Evolutionary conservation across 2,113 vertebrate species (phyloP).

Genomic region (Litocranius walleri): DNA sequence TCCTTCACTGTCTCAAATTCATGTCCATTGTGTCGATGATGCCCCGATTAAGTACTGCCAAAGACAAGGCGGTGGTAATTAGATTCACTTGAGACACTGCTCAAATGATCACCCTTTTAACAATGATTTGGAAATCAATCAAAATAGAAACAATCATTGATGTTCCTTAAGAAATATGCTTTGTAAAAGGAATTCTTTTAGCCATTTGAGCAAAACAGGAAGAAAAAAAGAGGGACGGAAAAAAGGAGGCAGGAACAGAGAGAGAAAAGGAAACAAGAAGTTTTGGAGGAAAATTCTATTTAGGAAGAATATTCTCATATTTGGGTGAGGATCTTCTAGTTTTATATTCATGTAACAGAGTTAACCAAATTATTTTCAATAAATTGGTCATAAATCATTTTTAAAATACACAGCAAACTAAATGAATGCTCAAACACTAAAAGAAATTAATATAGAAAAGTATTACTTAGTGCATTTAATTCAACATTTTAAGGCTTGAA

Average conservation of each 20-base stretch:
- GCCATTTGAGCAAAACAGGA: background rate
- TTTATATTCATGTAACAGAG: background rate
- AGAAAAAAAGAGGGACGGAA: background rate
- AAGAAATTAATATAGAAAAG: background rate
- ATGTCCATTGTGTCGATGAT: background rate
- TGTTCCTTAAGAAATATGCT: background rate
- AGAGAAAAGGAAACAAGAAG: background rate
- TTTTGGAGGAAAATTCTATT: background rate
- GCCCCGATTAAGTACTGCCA: background rate
- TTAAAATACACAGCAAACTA: background rate
- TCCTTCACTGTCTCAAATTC: background rate
- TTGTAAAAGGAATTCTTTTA: background rate
- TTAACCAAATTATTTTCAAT: background rate
- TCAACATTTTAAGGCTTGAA: background rate
- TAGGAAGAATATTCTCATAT: background rate
- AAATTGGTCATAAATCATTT: background rate
- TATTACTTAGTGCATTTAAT: background rate
- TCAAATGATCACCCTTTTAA: background rate
- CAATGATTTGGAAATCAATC: background rate
- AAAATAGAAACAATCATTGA: background rate
- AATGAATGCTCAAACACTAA: background rate
- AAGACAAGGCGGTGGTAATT: background rate
- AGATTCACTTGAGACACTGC: background rate
- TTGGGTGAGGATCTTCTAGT: background rate
- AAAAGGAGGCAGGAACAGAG: background rate